Base-by-base conservation (phyloP, 2,888 invertebrate species). In the Melangyna quadrimaculata region DNA sequence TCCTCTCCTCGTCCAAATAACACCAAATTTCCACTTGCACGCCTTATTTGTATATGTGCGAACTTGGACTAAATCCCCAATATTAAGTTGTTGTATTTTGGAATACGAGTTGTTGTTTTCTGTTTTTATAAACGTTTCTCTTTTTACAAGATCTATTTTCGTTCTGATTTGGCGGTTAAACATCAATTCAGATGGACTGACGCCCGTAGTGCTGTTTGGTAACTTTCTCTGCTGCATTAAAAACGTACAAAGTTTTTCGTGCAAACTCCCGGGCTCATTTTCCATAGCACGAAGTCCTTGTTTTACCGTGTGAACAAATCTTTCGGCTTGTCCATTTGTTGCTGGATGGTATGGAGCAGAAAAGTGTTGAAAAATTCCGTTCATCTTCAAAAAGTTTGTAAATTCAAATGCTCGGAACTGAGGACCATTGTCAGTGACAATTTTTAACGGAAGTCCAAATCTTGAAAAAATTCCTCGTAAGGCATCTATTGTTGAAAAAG, bases 301-400 rank as follows among this genome's bases (percentile, higher is more conserved):
- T n/a, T n/a, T n/a, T n/a, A n/a, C n/a, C n/a, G n/a, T n/a, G n/a
- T n/a, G n/a, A n/a, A n/a, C n/a, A n/a, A n/a, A n/a, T n/a, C n/a
- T n/a, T n/a, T n/a, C n/a, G n/a, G n/a, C n/a, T n/a, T n/a, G n/a
- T n/a, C n/a, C n/a, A n/a, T n/a, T n/a, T n/a, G n/a, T n/a, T n/a
- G 12, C 43, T 7, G 63, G 69, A 32, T 72, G 67, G 43, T 59
- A 73, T 5, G 59, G 73, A 6, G 69, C 65, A 17, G 59, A 51
- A 10, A 67, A 74, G 27, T 67, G 43, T 22, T 78, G 72, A n/a
- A 27, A 2, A 14, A 72, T 72, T 12, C 57, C 65, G 37, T 78
- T 78, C 19, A 40, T 14, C 51, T 10, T 51, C 5, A 37, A 37
- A 19, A 73, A 73, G 14, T 73, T 55, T 29, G 74, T 59, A 14